A percentile compares a stretch with the other conserved stretches of the same genome.
phyloP scores from a whole-genome alignment of 2,113 vertebrate species.

The Hypomesus transpacificus region DNA sequence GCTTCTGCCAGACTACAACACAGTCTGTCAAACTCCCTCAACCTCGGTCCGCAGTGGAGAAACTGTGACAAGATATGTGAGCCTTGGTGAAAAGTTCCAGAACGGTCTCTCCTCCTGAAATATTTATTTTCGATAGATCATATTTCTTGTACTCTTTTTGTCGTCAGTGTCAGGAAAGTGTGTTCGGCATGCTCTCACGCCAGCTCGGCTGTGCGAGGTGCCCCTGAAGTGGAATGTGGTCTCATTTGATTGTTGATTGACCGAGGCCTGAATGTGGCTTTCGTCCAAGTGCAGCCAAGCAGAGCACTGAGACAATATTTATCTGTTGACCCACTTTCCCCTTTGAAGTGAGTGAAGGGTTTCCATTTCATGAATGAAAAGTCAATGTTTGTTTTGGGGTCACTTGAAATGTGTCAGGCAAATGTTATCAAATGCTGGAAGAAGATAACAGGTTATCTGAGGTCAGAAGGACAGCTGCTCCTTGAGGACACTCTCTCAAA shows the following conservation, averaged over 20 bases:
- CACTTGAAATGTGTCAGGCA: constrained; percentile 24
- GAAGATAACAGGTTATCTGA: constrained; percentile 4
- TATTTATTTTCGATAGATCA: neutral
- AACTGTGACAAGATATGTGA: neutral
- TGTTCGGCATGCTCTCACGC: neutral
- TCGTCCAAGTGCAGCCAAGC: constrained; percentile 22
- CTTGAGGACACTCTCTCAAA: neutral
- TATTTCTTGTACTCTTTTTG: neutral
- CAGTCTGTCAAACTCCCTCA: neutral
- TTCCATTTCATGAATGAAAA: constrained; percentile 35
- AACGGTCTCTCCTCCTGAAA: neutral
- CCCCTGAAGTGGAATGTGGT: constrained; percentile 11
- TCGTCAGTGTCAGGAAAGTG: neutral
- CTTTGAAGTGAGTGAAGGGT: constrained; percentile 33
- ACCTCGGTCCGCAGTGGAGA: neutral
- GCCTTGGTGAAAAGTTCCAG: neutral
- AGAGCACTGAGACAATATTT: constrained; percentile 33
- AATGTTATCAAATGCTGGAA: constrained; percentile 7
- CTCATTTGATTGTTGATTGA: constrained; percentile 25
- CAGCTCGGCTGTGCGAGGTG: neutral
- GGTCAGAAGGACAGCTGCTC: neutral
- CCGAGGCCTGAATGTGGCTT: constrained; percentile 15
- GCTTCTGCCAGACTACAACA: no score
- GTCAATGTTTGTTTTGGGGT: constrained; percentile 38
- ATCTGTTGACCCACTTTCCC: constrained; percentile 23